These are phyloP conservation scores for Myrmecobius fasciatus DNA, from an alignment of 2,113 vertebrate genomes.

Conservation along the genomic window DNA sequence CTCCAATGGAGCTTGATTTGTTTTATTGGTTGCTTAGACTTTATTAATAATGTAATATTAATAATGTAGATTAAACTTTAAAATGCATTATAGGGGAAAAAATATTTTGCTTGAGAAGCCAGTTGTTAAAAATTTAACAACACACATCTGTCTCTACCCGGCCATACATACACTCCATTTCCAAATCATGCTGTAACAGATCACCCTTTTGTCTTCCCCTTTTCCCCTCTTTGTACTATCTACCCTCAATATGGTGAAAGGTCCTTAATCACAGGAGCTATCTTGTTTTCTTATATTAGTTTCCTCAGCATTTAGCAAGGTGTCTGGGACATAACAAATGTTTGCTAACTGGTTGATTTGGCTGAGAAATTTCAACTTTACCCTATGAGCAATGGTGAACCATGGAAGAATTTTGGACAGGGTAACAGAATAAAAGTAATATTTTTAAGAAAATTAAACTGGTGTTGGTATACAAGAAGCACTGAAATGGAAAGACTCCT, in stretches of 20 bases:
- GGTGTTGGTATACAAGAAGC: fast-evolving
- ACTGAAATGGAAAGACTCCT: neutral
- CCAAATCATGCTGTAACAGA: neutral
- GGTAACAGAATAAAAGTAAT: no score
- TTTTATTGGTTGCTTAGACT: neutral
- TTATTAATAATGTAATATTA: neutral
- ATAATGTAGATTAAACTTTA: neutral
- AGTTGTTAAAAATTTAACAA: neutral
- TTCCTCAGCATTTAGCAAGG: neutral
- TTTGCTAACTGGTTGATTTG: neutral
- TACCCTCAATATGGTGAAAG: neutral
- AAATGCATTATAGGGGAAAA: neutral
- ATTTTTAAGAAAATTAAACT: fast-evolving
- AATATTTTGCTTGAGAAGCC: neutral
- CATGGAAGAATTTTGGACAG: neutral
- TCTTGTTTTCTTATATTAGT: neutral
- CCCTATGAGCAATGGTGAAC: neutral
- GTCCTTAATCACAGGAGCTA: neutral
- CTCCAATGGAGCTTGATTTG: neutral
- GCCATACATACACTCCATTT: neutral
- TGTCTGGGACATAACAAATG: neutral
- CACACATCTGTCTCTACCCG: neutral
- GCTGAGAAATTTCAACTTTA: neutral
- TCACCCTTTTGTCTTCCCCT: neutral
- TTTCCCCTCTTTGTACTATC: neutral